Percentiles rank a stretch among this genome's conserved stretches.
phyloP scores from a whole-genome alignment of 2,888 invertebrate species.

The Macroteleia sp. region DNA sequence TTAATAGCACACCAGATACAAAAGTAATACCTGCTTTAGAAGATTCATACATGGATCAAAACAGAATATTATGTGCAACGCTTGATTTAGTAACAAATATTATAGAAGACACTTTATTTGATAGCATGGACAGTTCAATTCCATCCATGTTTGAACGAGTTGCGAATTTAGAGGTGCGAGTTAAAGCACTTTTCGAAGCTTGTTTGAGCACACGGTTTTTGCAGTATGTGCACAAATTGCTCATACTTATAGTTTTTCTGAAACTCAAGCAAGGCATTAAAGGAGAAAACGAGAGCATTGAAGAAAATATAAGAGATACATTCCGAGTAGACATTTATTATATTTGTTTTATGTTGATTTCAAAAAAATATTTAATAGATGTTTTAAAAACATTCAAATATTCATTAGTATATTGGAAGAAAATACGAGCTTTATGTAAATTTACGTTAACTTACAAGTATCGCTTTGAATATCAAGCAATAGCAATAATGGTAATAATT shows the following conservation, averaged over 20 bases:
- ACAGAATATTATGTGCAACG: conserved; percentile 75
- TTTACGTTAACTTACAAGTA: conserved; percentile 69
- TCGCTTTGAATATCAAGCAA: conserved; percentile 78
- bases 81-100: conserved; percentile 77
- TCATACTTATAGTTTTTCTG: conserved; percentile 84
- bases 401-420: conserved; percentile 81
- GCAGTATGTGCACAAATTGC: conserved; percentile 85
- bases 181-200: conserved; percentile 78
- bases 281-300: conserved; percentile 62
- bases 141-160: conserved; percentile 76
- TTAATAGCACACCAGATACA: conserved; percentile 85
- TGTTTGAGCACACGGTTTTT: conserved; percentile 81
- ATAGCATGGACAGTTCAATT: conserved; percentile 73
- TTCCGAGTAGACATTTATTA: conserved; percentile 80
- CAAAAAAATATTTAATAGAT: conserved; percentile 80
- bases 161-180: conserved; percentile 75
- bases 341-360: conserved; percentile 77
- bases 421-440: conserved; percentile 70
- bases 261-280: conserved; percentile 73
- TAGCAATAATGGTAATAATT: conserved; percentile 76
- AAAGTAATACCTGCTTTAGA: conserved; percentile 72
- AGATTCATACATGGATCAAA: conserved; percentile 84
- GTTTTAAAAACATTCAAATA: conserved; percentile 81
- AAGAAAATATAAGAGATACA: conserved; percentile 74
- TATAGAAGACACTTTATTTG: conserved; percentile 77